These are phyloP conservation scores for Crypturellus tataupa DNA, from an alignment of 2,797 vertebrate genomes.

Conservation along the genomic window DNA sequence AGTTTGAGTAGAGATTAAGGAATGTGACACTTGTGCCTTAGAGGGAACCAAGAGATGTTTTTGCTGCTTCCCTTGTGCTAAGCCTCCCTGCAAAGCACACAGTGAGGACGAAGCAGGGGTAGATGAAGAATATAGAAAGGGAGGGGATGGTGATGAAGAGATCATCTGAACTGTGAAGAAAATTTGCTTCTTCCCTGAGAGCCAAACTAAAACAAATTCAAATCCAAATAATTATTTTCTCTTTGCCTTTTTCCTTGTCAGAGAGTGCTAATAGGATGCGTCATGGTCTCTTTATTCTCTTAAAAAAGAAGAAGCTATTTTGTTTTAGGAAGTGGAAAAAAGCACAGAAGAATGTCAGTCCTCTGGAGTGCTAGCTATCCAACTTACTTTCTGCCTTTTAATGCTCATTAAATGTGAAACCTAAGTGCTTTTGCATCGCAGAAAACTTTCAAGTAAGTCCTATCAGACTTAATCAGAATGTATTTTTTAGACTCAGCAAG, in stretches of 20 bases:
- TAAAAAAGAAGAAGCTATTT: neutral
- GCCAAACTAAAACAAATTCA: neutral
- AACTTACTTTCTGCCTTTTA: constrained; percentile 70
- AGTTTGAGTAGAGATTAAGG: constrained; percentile 78
- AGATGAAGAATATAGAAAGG: neutral
- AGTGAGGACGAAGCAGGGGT: neutral
- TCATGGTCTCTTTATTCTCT: neutral
- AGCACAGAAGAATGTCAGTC: constrained; percentile 39
- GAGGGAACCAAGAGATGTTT: constrained; percentile 74
- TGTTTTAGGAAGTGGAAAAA: neutral
- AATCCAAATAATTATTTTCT: neutral
- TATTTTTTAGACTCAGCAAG: neutral
- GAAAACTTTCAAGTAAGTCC: constrained; percentile 57
- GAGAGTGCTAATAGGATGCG: neutral
- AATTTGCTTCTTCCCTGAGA: constrained; percentile 77
- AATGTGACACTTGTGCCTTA: constrained; percentile 78
- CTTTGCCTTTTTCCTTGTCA: neutral
- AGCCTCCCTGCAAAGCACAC: neutral
- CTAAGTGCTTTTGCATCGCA: constrained; percentile 58
- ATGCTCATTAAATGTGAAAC: constrained; percentile 73
- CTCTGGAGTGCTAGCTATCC: constrained; percentile 45
- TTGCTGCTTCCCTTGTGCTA: neutral
- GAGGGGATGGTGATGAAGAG: neutral
- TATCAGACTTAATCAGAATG: neutral
- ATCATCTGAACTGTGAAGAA: constrained; percentile 54